These are phyloP conservation scores for Lagopus leucura DNA, from an alignment of 2,113 vertebrate species.

Conservation along the genomic window DNA sequence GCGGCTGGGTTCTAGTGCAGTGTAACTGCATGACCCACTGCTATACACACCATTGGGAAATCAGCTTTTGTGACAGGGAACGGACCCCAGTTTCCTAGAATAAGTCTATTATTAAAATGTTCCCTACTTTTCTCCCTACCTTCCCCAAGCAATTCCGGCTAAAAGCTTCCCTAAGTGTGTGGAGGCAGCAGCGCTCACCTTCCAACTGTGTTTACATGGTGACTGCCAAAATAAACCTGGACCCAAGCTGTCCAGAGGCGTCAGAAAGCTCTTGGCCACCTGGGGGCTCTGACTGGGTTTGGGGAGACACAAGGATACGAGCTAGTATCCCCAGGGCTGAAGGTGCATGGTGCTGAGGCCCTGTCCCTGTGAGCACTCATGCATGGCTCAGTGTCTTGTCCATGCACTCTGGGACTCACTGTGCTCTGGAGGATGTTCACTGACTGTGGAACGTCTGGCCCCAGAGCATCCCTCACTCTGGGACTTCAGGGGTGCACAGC, in stretches of 20 bases:
- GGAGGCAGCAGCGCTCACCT: constrained; percentile 60
- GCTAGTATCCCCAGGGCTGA: not conserved
- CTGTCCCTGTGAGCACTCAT: rapidly evolving
- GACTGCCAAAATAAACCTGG: constrained; percentile 5
- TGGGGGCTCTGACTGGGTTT: rapidly evolving
- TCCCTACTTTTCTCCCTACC: not conserved
- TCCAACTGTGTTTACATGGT: constrained; percentile 50
- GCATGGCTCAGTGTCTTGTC: rapidly evolving
- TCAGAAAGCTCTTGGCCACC: rapidly evolving
- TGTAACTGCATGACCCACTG: not conserved
- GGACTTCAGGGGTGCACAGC: rapidly evolving
- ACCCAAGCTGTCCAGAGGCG: not conserved
- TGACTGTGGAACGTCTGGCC: rapidly evolving
- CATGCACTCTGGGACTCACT: rapidly evolving
- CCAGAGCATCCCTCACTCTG: rapidly evolving
- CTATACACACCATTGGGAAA: not conserved
- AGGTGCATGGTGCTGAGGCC: not conserved
- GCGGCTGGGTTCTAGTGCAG: rapidly evolving
- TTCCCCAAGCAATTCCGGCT: not conserved
- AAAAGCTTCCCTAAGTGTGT: constrained; percentile 50
- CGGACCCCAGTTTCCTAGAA: not conserved
- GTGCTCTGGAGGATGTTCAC: not conserved
- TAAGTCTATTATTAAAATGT: not conserved
- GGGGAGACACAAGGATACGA: not conserved
- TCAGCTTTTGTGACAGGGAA: not conserved